Conservation (phyloP, 2,113 vertebrate genomes). For the Pithys albifrons region DNA sequence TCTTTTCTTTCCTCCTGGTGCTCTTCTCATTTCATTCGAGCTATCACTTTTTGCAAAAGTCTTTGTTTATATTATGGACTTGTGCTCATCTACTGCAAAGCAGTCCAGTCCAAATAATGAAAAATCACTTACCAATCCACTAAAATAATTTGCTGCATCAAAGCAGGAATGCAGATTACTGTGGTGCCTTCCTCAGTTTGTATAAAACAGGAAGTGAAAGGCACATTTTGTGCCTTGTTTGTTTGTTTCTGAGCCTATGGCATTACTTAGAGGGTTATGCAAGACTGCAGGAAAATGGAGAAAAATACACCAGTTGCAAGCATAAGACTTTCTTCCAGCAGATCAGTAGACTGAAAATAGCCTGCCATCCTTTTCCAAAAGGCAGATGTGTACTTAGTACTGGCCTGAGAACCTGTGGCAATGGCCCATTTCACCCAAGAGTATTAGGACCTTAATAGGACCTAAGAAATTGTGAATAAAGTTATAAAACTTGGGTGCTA, state of each 20-base stretch:
- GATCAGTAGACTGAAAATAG: neutral
- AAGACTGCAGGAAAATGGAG: neutral
- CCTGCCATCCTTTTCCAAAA: neutral
- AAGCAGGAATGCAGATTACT: neutral
- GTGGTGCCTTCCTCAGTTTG: neutral
- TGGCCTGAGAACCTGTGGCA: neutral
- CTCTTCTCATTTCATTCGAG: neutral
- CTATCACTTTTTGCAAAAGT: neutral
- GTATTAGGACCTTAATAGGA: neutral
- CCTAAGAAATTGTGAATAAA: neutral
- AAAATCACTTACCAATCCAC: neutral
- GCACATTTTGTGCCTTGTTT: neutral
- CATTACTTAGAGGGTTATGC: neutral
- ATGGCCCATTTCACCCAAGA: neutral
- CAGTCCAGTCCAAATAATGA: neutral
- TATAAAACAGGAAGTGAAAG: neutral
- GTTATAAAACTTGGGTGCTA: neutral
- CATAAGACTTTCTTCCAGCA: neutral
- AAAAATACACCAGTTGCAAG: neutral
- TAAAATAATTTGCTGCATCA: neutral
- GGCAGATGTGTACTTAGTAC: fast-evolving
- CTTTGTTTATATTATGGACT: neutral
- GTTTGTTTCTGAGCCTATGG: neutral
- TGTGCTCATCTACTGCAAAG: neutral
- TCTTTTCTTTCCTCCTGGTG: neutral